Evolutionary conservation across 2,113 vertebrate genomes (phyloP).

Genomic region (Eublepharis macularius): DNA sequence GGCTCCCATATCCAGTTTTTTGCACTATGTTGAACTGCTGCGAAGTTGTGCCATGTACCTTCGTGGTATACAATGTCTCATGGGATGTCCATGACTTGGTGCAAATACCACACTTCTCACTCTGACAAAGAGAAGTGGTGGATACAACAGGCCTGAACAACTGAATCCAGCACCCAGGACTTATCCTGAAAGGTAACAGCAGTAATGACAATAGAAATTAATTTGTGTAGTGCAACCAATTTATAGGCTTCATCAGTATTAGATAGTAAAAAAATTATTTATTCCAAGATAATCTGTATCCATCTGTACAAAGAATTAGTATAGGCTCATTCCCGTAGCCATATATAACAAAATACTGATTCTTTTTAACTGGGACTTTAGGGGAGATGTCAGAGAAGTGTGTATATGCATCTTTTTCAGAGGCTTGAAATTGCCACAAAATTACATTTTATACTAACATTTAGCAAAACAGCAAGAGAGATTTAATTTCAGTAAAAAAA

Average conservation of each 20-base stretch:
- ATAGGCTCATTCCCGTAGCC: background rate
- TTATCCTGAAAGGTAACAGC: constrained; percentile 27
- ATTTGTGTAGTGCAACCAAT: background rate
- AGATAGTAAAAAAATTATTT: background rate
- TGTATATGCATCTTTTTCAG: background rate
- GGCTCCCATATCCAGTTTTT: background rate
- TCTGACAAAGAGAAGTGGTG: background rate
- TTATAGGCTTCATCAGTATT: background rate
- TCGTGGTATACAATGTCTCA: background rate
- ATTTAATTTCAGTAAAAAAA: background rate
- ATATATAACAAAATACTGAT: background rate
- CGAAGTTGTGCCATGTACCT: background rate
- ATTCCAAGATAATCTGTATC: background rate
- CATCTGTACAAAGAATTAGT: background rate
- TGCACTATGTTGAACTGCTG: constrained; percentile 1
- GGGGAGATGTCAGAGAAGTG: background rate
- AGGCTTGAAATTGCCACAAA: background rate
- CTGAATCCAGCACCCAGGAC: background rate
- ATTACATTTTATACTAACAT: background rate
- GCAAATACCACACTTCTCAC: background rate
- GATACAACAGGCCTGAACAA: background rate
- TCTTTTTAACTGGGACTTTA: background rate
- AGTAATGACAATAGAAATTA: background rate
- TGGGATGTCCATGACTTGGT: background rate
- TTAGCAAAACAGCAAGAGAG: background rate